Evolutionary conservation across 2,113 vertebrate species (phyloP), one percentile per base, ranked within the genome.

Genomic region (Alethe castanea): DNA sequence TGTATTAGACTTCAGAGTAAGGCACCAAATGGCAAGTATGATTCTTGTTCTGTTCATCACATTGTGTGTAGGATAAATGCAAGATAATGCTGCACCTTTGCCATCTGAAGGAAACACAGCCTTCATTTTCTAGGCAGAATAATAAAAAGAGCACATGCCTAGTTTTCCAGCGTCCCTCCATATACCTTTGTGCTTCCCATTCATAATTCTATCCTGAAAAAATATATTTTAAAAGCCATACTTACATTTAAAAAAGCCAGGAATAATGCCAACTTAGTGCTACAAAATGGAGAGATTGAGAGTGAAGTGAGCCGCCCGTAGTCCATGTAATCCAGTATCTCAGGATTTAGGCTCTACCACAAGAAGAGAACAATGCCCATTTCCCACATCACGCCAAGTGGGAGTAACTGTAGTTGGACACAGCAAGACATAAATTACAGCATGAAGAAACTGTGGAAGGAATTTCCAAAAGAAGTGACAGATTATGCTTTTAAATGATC

Each of bases 1-100:
- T 47, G 70, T 64, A 38, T 74, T 52, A 47, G 65, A 67, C 65
- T 54, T 81, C 67, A 84, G 53, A 76, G 54, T 95, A 96, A 96
- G 93, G 94, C 94, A 96, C 86, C 90, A 82, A 56, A 31, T 95
- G 83, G 88, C 79, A 90, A 77, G 72, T 47, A 77, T n/a, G n/a
- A 60, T 48, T 40, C 60, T 92, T 80, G 20, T 71, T 87, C 59
- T 45, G 20, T 35, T 79, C 28, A 81, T 70, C 56, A 48, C 35
- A 3, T 33, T 62, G 16, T 31, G 19, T 77, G 28, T 59, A 82
- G 77, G 33, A 4, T 4, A 53, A 94, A 62, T 44, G 29, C 60
- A 81, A 71, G 62, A 79, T 9, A 53, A 54, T 62, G 56, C 50
- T 79, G 76, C 81, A 76, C 28, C 59, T 48, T 35, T 77, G 54